Conservation (phyloP, 1,140 invertebrate species). For the Zaprionus tsacasi region DNA sequence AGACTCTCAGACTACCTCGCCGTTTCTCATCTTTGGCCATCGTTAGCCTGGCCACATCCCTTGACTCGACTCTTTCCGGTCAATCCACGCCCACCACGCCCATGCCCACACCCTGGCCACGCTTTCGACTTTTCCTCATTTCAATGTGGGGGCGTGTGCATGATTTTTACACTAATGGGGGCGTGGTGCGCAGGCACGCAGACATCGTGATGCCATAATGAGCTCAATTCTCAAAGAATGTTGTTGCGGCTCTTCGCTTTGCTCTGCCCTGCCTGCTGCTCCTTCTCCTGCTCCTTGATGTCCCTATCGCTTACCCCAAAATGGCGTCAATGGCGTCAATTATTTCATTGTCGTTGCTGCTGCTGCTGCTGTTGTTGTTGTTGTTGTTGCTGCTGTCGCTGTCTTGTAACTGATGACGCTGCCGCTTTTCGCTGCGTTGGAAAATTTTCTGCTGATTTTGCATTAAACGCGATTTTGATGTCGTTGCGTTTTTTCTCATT, state of each 20-base stretch:
- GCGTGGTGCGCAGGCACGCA: slow-evolving; percentile 53
- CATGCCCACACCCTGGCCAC: neutral
- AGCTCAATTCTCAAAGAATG: slow-evolving; percentile 81
- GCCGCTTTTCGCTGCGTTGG: slow-evolving; percentile 69
- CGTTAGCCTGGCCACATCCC: slow-evolving; percentile 52
- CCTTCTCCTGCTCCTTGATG: neutral
- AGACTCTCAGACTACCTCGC: neutral
- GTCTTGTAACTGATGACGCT: slow-evolving; percentile 74
- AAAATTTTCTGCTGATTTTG: slow-evolving; percentile 77
- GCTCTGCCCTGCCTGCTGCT: neutral
- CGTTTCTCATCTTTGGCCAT: slow-evolving; percentile 68
- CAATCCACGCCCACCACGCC: slow-evolving; percentile 7
- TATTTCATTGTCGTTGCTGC: slow-evolving; percentile 74
- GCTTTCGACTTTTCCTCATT: slow-evolving; percentile 41
- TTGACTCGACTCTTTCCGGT: slow-evolving; percentile 2
- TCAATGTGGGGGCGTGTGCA: slow-evolving; percentile 55
- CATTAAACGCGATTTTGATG: slow-evolving; percentile 62
- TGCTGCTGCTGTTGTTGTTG: slow-evolving; percentile 16
- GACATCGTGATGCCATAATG: slow-evolving; percentile 72
- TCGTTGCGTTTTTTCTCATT: slow-evolving; percentile 38
- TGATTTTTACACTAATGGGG: slow-evolving; percentile 79
- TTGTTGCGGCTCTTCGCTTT: slow-evolving; percentile 37
- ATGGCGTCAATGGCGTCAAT: slow-evolving; percentile 76
- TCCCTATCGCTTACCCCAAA: slow-evolving; percentile 18
- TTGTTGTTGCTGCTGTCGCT: slow-evolving; percentile 28